Evolutionary conservation across 2,797 vertebrate species (phyloP).

Genomic region (Cirrhinus mrigala): DNA sequence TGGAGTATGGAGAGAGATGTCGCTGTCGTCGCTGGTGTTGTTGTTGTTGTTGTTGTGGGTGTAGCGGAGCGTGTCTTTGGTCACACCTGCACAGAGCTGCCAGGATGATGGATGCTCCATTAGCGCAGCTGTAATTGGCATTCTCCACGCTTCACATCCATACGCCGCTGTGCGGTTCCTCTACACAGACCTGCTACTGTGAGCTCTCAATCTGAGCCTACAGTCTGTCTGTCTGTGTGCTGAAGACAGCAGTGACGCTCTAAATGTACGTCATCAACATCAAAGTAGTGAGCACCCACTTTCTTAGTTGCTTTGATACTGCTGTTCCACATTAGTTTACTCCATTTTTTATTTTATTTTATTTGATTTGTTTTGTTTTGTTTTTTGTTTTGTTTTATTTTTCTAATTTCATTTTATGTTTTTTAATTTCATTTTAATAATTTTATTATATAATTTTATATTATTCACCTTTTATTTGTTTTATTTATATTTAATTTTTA

Average conservation of each 20-base stretch:
- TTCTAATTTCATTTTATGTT: neutral
- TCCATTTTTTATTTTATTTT: too few species aligned
- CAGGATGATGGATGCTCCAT: slow-evolving; percentile 62
- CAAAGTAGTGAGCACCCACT: neutral
- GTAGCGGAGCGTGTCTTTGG: slow-evolving; percentile 42
- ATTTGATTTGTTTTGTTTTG: neutral
- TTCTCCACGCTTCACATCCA: slow-evolving; percentile 62
- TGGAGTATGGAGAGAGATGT: neutral
- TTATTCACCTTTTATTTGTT: too few species aligned
- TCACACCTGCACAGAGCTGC: slow-evolving; percentile 62
- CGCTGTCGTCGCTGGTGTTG: neutral
- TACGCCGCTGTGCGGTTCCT: slow-evolving; percentile 56
- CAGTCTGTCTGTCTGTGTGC: neutral
- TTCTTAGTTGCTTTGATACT: neutral
- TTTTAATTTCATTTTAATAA: neutral
- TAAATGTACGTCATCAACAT: neutral
- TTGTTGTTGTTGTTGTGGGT: slow-evolving; percentile 1
- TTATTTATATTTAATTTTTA: too few species aligned
- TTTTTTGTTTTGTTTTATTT: neutral
- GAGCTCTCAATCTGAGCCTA: slow-evolving; percentile 38
- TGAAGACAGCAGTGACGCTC: neutral
- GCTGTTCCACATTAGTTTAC: neutral
- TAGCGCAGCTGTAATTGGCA: slow-evolving; percentile 64
- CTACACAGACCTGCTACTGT: slow-evolving; percentile 39
- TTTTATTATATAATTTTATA: neutral